Conservation (phyloP, 2,113 vertebrate species). For the Glaucomys volans region DNA sequence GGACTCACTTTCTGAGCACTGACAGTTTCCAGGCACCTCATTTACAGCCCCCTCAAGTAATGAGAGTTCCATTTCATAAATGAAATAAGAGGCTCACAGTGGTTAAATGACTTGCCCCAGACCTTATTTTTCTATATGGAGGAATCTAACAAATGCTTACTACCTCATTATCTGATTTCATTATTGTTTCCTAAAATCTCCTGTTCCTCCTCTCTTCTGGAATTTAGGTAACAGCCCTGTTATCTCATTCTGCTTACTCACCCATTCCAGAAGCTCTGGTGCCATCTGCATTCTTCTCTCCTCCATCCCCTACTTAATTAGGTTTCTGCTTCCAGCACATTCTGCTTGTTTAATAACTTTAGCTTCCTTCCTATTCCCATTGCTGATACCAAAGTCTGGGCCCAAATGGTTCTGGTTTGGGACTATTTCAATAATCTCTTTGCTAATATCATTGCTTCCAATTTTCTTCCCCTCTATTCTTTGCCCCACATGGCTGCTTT, state of each 20-base stretch:
- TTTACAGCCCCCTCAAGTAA: background rate
- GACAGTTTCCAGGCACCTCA: background rate
- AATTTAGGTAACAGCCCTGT: background rate
- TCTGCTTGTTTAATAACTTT: background rate
- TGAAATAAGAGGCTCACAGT: background rate
- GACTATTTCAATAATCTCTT: background rate
- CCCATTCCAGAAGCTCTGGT: background rate
- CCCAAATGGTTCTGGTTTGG: background rate
- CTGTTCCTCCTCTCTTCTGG: background rate
- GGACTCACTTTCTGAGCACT: background rate
- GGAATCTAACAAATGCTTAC: background rate
- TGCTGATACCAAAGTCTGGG: background rate
- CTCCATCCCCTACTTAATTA: background rate
- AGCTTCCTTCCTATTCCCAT: background rate
- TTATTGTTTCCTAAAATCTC: background rate
- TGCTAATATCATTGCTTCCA: background rate
- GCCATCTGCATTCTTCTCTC: background rate
- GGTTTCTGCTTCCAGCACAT: background rate
- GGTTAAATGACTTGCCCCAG: background rate
- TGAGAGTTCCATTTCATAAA: background rate
- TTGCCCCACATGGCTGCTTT: background rate
- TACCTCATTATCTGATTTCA: background rate
- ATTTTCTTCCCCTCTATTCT: background rate
- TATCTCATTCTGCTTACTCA: background rate
- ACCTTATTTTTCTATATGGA: background rate